Evolutionary conservation across 1,140 invertebrate genomes (phyloP), one percentile per base, ranked within the genome.

Genomic region (Gryon sp.): DNA sequence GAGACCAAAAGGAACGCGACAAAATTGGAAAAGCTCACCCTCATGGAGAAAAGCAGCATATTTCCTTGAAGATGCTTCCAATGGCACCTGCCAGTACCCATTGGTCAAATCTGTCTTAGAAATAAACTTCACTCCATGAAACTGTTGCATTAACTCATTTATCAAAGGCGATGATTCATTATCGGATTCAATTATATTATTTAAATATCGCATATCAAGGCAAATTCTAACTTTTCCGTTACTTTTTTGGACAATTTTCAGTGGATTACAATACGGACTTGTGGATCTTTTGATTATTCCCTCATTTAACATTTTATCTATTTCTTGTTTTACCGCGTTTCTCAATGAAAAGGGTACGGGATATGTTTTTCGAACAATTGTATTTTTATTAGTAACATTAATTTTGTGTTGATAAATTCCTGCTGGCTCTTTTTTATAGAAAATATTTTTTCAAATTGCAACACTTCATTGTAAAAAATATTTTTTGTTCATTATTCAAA

Each of bases 1-100:
- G 8, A 85, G 20, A 0, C 83, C 84, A 40, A 85, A 84, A 0
- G 83, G 80, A 7, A 86, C 41, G 4, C 43, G 41, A 8, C 78
- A 55, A 62, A 80, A 85, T 8, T 48, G 26, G 9, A 26, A 48
- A 2, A 12, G 7, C 28, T 12, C 1, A 4, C 26, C 45, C 0
- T 75, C 53, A 52, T 83, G 82, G 6, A 57, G 53, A 38, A 84
- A 85, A 0, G 78, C 83, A 1, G 83, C 83, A 48, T 80, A 84
- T 34, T 82, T 76, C 16, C 38, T 59, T 18, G 79, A 81, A 0
- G 73, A 57, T 24, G 3, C 7, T 24, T 24, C 22, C 7, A 7
- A 24, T 24, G 22, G 22, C 3, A 24, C 22, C 7, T 24, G 22
- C 22, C 22, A 24, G 22, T 24, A 4, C 3, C 22, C 22, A 24